These are phyloP conservation scores for Trochalopteron elliotii DNA, from an alignment of 2,113 vertebrate species.

Conservation along the genomic window DNA sequence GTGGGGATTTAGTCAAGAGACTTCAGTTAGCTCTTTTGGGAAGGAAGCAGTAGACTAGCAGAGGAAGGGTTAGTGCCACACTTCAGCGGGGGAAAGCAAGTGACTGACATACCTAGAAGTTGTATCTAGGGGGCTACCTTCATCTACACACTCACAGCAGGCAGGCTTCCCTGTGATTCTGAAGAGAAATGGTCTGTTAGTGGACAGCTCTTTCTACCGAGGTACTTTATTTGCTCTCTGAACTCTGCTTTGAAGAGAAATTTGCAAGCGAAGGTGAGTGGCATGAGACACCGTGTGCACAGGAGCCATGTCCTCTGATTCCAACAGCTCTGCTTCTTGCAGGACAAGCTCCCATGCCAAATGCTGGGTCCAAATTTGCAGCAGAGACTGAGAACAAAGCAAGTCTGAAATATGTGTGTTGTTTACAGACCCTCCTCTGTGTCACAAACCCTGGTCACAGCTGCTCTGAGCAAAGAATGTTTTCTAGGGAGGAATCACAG, in stretches of 20 bases:
- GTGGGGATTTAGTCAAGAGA: neutral
- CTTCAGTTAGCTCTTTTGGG: neutral
- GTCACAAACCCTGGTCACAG: neutral
- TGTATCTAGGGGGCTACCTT: neutral
- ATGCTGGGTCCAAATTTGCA: neutral
- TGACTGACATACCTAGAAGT: neutral
- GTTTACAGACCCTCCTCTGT: neutral
- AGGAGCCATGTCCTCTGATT: neutral
- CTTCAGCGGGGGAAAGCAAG: accelerated
- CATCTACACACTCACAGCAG: slow-evolving; percentile 43
- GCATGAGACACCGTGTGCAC: neutral
- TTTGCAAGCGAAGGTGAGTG: neutral
- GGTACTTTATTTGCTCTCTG: slow-evolving; percentile 13
- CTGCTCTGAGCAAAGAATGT: neutral
- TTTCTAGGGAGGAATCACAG: neutral
- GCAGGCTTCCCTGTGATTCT: slow-evolving; percentile 1
- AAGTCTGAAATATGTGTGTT: neutral
- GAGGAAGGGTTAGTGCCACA: neutral
- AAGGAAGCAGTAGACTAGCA: neutral
- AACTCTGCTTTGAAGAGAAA: slow-evolving; percentile 7
- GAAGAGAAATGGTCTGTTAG: neutral
- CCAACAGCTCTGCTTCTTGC: neutral
- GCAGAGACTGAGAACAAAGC: slow-evolving; percentile 18
- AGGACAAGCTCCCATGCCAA: neutral
- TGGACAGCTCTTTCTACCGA: neutral